Base-by-base conservation (phyloP, 2,797 vertebrate genomes). In the Semaprochilodus insignis region DNA sequence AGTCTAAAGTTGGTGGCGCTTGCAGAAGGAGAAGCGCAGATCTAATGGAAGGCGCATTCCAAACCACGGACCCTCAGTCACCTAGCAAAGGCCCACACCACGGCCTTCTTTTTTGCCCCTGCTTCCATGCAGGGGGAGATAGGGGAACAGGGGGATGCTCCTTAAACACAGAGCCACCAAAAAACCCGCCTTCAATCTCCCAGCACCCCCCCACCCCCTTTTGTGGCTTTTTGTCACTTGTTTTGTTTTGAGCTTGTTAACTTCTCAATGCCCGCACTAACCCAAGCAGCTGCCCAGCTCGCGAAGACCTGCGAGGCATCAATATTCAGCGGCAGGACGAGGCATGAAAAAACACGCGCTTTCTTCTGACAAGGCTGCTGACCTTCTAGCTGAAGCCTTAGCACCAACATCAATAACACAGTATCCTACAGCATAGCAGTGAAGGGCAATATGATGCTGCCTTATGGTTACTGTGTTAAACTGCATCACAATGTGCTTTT, bases 231-330 rank as follows among this genome's bases (percentile, higher is more conserved):
- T 92, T 91, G 81, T 94, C 90, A 87, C 88, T 88, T 88, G 90
- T 89, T 94, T 95, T 93, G 94, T 96, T 96, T 95, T 93, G 92
- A 93, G 94, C 95, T 95, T 95, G 93, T 93, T 95, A 93, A 95
- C 92, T 91, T 92, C 90, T 92, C 92, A 91, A 93, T 91, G 86
- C 93, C 88, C 70, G 85, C 86, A 83, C 54, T 85, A 90, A 92
- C 92, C 87, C 89, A 90, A 88, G 93, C 94, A 94, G 94, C 94
- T 95, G 93, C 90, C 88, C 83, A 86, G 85, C 91, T 90, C 70
- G 84, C 85, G 17, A 87, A 90, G 89, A 91, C 90, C 89, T 78
- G 90, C 52, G 7, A 90, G 85, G 84, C 93, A 93, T 94, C 92
- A 91, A 93, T 93, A 95, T 94, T 90, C 83, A 83, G 55, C 2